phyloP scores from a whole-genome alignment of 2,888 invertebrate genomes.

The Scaptomyza reducta region DNA sequence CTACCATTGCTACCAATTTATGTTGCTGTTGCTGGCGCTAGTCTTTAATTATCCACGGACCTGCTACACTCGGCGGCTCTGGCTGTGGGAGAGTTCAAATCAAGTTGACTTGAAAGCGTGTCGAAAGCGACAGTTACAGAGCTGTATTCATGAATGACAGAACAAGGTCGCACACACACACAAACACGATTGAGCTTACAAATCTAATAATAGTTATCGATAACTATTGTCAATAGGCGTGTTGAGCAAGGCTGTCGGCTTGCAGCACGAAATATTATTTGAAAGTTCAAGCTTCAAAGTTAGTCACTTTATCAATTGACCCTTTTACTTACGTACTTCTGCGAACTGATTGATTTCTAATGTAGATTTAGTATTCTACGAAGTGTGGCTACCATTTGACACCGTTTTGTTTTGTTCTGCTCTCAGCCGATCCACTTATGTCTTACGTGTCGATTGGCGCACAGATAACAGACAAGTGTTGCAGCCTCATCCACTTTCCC shows the following conservation, averaged over 20 bases:
- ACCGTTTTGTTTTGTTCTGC: conserved; percentile 9
- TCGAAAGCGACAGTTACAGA: conserved; percentile 36
- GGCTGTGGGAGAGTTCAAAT: conserved; percentile 8
- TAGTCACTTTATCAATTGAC: background rate
- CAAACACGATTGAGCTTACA: no score
- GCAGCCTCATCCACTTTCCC: conserved; percentile 6
- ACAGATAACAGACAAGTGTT: conserved; percentile 50
- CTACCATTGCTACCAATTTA: background rate
- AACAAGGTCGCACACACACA: conserved; percentile 24
- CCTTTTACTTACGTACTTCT: conserved; percentile 30
- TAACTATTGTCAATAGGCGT: background rate
- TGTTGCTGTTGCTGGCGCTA: conserved; percentile 14
- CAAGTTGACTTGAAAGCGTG: conserved; percentile 37
- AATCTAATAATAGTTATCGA: background rate
- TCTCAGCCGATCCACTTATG: conserved; percentile 51
- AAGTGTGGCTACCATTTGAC: conserved; percentile 66
- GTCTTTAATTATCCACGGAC: conserved; percentile 39
- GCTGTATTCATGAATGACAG: conserved; percentile 23
- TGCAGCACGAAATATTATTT: no score
- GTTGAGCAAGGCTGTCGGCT: background rate
- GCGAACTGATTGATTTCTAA: conserved; percentile 66
- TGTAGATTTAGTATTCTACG: conserved; percentile 54
- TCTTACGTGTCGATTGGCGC: conserved; percentile 56
- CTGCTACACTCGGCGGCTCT: conserved; percentile 22
- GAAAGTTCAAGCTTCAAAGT: no score